A percentile compares a stretch with the other conserved stretches of the same genome.
Evolutionary conservation across 2,888 invertebrate species (phyloP).

Genomic region (Idaea biselata): DNA sequence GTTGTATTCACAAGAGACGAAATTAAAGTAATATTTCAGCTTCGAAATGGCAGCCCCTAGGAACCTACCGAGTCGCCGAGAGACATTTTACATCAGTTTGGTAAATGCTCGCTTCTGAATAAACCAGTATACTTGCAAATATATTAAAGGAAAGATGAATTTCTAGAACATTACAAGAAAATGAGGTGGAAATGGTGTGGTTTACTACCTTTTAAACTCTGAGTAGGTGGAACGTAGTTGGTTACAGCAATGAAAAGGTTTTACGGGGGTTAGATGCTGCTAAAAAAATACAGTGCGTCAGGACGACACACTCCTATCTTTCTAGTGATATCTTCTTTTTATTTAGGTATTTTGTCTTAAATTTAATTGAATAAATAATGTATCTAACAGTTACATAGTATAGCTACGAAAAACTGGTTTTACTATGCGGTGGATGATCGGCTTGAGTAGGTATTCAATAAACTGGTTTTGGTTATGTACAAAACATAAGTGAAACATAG

Average conservation of each 20-base stretch:
- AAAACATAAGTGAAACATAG: too few species aligned
- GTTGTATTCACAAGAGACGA: conserved; percentile 42
- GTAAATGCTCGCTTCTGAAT: conserved; percentile 12
- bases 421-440: too few species aligned
- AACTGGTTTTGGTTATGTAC: too few species aligned
- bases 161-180: not conserved
- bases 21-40: conserved; percentile 48
- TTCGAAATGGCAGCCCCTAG: conserved; percentile 27
- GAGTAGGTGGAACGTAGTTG: not conserved
- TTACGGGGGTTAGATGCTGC: not conserved
- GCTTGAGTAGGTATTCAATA: too few species aligned
- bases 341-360: too few species aligned
- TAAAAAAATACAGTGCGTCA: not conserved
- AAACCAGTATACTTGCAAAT: not conserved
- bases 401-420: too few species aligned
- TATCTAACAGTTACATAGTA: too few species aligned
- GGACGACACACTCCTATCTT: not conserved
- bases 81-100: conserved; percentile 3
- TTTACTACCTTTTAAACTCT: not conserved
- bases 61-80: conserved; percentile 11
- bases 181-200: not conserved
- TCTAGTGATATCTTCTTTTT: too few species aligned
- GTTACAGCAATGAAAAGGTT: not conserved
- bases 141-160: not conserved
- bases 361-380: too few species aligned